These are phyloP conservation scores for Chloroceryle inda DNA, from an alignment of 2,797 vertebrate genomes.

Conservation along the genomic window DNA sequence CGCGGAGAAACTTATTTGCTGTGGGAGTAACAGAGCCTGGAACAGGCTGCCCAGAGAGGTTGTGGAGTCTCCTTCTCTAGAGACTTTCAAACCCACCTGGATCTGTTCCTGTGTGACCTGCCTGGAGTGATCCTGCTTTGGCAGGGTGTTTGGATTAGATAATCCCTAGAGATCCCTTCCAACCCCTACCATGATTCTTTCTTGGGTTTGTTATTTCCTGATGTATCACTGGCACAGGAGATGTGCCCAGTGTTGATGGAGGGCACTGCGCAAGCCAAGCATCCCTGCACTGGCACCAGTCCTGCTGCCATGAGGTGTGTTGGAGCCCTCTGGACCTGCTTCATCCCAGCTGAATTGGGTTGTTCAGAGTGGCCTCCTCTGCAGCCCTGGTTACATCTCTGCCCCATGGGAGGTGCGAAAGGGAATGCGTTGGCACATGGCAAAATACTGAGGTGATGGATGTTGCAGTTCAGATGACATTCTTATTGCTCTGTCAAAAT, in stretches of 20 bases:
- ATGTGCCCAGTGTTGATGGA: neutral
- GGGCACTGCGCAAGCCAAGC: fast-evolving
- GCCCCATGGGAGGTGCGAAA: neutral
- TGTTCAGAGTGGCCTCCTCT: neutral
- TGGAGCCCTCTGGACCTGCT: neutral
- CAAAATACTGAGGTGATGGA: neutral
- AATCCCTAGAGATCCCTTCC: too few species aligned
- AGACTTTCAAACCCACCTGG: too few species aligned
- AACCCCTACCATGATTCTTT: too few species aligned
- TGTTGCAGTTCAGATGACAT: neutral
- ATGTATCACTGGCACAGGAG: neutral
- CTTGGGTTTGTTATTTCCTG: neutral
- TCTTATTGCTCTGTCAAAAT: neutral
- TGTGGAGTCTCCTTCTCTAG: too few species aligned
- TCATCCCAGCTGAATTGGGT: fast-evolving
- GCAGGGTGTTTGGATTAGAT: too few species aligned
- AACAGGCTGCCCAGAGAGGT: too few species aligned
- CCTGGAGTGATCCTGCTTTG: too few species aligned
- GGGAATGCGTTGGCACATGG: neutral
- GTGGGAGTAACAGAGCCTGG: too few species aligned
- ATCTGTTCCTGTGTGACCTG: too few species aligned
- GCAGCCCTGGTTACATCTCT: neutral
- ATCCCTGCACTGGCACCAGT: neutral
- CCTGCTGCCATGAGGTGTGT: fast-evolving
- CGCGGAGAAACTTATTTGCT: too few species aligned